Evolutionary conservation across 2,888 invertebrate species (phyloP).

Genomic region (Eupithecia dodoneata): DNA sequence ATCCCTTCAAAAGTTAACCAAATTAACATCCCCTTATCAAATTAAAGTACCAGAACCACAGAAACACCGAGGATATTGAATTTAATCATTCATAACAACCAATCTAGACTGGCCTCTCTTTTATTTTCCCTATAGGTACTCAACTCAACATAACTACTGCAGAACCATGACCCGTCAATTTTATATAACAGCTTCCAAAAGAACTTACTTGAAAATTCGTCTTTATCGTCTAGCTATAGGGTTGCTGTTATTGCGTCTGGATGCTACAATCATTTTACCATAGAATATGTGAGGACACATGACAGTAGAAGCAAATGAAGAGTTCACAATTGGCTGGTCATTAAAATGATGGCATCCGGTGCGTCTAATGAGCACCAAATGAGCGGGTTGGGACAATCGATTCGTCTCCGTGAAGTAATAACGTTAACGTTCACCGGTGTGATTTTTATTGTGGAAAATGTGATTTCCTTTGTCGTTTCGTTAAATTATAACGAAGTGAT

Average conservation of each 20-base stretch:
- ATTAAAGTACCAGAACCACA: conserved; percentile 54
- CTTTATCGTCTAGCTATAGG: neutral
- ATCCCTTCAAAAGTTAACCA: conserved; percentile 57
- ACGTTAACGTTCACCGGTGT: conserved; percentile 71
- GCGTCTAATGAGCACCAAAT: conserved; percentile 80
- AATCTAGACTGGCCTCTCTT: conserved; percentile 47
- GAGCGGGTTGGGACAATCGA: conserved; percentile 79
- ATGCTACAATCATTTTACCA: neutral
- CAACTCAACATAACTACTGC: neutral
- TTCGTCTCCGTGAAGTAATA: conserved; percentile 74
- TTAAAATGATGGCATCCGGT: conserved; percentile 77
- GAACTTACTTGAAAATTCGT: neutral
- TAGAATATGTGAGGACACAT: conserved; percentile 10
- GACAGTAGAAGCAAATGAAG: conserved; percentile 52
- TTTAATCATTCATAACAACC: conserved; percentile 62
- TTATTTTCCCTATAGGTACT: conserved; percentile 26
- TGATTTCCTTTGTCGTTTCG: conserved; percentile 26
- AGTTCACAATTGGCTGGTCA: conserved; percentile 67
- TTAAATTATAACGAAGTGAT: conserved; percentile 11
- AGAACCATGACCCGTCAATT: neutral
- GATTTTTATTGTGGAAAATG: conserved; percentile 48
- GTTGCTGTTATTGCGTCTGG: neutral
- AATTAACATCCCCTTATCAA: conserved; percentile 60
- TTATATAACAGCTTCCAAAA: neutral
- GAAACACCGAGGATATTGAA: conserved; percentile 58